These are phyloP conservation scores for Eudemis profundana DNA, from an alignment of 2,888 invertebrate genomes.

Conservation along the genomic window DNA sequence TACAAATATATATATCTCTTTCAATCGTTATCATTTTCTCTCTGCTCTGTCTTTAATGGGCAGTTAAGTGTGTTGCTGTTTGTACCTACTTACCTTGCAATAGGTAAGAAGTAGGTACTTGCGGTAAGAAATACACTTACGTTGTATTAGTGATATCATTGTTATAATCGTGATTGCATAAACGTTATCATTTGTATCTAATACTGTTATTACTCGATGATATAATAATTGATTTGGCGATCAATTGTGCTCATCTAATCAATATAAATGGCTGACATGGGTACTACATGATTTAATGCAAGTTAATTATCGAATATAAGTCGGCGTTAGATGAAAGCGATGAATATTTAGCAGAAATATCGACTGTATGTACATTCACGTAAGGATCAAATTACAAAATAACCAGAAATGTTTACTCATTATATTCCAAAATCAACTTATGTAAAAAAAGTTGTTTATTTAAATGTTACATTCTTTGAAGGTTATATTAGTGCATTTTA, in stretches of 20 bases:
- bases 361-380: background rate
- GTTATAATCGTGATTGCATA: constrained; percentile 12
- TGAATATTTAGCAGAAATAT: background rate
- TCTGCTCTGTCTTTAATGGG: too few species aligned
- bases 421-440: too few species aligned
- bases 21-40: too few species aligned
- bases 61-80: too few species aligned
- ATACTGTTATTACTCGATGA: constrained; percentile 1
- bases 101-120: too few species aligned
- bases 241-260: constrained; percentile 15
- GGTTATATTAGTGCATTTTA: too few species aligned
- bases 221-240: constrained; percentile 18
- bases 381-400: background rate
- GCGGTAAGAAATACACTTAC: too few species aligned
- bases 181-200: constrained; percentile 9
- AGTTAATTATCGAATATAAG: background rate
- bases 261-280: constrained; percentile 5
- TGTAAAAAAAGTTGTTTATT: too few species aligned
- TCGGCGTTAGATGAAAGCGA: constrained; percentile 4
- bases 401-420: too few species aligned
- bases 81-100: too few species aligned
- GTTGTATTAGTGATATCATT: constrained; percentile 8
- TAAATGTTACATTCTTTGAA: too few species aligned
- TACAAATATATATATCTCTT: too few species aligned
- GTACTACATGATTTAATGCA: background rate